phyloP scores from a whole-genome alignment of 2,888 invertebrate genomes.

The Shargacucullia verbasci region DNA sequence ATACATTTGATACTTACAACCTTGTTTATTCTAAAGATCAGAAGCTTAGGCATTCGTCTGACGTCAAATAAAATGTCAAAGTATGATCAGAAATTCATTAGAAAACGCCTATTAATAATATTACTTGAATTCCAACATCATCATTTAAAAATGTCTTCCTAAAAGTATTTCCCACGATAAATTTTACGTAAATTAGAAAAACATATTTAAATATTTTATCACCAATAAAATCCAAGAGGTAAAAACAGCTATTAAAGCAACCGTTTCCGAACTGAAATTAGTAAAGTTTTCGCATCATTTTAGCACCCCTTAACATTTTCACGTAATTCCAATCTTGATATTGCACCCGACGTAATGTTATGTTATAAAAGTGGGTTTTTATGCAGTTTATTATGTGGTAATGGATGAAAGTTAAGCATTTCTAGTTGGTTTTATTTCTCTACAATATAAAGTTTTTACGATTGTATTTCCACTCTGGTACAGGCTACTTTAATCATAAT shows the following conservation, averaged over 20 bases:
- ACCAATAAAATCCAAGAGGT: slow-evolving; percentile 17
- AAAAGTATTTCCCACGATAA: slow-evolving; percentile 2
- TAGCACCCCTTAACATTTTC: slow-evolving; percentile 23
- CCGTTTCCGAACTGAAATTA: slow-evolving; percentile 35
- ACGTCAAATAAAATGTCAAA: not conserved
- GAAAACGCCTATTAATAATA: no score
- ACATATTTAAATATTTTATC: slow-evolving; percentile 13
- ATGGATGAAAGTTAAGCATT: not conserved
- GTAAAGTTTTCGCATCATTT: slow-evolving; percentile 46
- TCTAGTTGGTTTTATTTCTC: no score
- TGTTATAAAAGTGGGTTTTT: slow-evolving; percentile 10
- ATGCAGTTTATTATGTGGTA: slow-evolving; percentile 5
- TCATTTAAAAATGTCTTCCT: not conserved
- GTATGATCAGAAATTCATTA: not conserved
- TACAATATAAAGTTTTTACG: no score
- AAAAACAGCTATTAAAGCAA: slow-evolving; percentile 21
- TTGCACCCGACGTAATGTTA: slow-evolving; percentile 24
- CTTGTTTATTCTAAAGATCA: no score
- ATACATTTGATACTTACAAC: no score
- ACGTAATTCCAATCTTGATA: slow-evolving; percentile 20
- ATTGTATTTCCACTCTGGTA: no score
- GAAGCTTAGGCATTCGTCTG: no score
- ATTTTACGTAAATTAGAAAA: slow-evolving; percentile 2
- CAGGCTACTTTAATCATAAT: no score
- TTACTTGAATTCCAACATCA: not conserved